These are phyloP conservation scores for Todiramphus saurophagus DNA, from an alignment of 2,113 vertebrate genomes.

Conservation along the genomic window DNA sequence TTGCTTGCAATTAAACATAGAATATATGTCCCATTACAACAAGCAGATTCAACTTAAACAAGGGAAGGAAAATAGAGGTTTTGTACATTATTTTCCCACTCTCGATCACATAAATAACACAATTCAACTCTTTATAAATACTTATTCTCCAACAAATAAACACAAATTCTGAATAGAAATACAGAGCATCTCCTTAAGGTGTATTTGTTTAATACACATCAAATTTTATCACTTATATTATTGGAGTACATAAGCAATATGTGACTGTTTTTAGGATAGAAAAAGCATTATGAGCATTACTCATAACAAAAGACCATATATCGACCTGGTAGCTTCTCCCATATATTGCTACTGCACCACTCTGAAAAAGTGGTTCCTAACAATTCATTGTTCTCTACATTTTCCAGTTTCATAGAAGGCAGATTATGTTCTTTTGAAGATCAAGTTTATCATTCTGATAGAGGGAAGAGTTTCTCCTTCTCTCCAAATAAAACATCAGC, in stretches of 20 bases:
- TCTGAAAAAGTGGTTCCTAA: neutral
- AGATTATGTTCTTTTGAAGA: neutral
- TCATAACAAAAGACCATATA: neutral
- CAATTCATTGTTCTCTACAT: neutral
- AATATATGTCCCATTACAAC: neutral
- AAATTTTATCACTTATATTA: neutral
- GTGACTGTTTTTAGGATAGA: fast-evolving
- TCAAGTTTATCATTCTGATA: neutral
- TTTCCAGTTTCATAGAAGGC: neutral
- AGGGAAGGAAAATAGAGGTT: neutral
- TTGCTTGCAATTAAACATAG: neutral
- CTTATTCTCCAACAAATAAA: neutral
- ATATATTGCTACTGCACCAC: neutral
- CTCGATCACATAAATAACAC: neutral
- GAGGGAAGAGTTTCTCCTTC: neutral
- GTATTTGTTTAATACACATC: neutral
- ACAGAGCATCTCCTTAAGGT: neutral
- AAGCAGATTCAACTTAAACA: neutral
- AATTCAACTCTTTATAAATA: neutral
- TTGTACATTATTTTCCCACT: neutral
- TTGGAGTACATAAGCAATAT: neutral
- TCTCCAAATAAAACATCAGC: neutral
- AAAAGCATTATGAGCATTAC: neutral
- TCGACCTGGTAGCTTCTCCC: neutral
- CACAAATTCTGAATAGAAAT: neutral